Percentiles rank a stretch among this genome's conserved stretches.
Conservation (phyloP, 2,888 invertebrate genomes). For the Morinoia aosen region DNA sequence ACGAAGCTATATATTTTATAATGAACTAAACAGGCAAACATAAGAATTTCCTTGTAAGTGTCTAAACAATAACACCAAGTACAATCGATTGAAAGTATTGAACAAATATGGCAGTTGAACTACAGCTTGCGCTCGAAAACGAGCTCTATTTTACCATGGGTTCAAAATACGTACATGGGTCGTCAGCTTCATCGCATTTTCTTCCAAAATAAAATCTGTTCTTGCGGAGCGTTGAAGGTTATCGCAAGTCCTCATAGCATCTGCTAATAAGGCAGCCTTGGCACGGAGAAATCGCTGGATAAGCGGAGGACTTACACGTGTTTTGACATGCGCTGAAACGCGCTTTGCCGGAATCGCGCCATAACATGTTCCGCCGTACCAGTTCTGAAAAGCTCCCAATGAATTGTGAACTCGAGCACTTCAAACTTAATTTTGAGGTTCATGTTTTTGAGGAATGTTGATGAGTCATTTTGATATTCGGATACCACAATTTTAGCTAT, state of each 20-base stretch:
- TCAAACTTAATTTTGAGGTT: background rate
- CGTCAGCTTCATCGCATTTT: background rate
- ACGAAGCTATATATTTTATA: too few relatives aligned
- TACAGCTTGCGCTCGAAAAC: too few relatives aligned
- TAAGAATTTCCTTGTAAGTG: too few relatives aligned
- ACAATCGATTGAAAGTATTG: too few relatives aligned
- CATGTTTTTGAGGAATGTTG: background rate
- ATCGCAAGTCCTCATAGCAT: background rate
- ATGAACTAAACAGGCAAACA: too few relatives aligned
- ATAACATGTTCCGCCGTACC: background rate
- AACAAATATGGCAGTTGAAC: too few relatives aligned
- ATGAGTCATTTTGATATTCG: background rate
- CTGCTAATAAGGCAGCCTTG: conserved; percentile 1
- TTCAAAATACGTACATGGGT: background rate
- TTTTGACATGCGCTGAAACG: conserved; percentile 24
- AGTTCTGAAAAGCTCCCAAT: background rate
- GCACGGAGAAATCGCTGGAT: background rate
- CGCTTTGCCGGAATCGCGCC: background rate
- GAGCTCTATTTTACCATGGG: background rate
- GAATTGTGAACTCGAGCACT: background rate
- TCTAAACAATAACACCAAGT: too few relatives aligned
- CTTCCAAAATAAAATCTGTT: background rate
- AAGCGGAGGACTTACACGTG: conserved; percentile 31
- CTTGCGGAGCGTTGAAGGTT: background rate
- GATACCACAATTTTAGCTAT: background rate